Evolutionary conservation across 2,888 invertebrate genomes (phyloP).

Genomic region (Cerceris rybyensis): DNA sequence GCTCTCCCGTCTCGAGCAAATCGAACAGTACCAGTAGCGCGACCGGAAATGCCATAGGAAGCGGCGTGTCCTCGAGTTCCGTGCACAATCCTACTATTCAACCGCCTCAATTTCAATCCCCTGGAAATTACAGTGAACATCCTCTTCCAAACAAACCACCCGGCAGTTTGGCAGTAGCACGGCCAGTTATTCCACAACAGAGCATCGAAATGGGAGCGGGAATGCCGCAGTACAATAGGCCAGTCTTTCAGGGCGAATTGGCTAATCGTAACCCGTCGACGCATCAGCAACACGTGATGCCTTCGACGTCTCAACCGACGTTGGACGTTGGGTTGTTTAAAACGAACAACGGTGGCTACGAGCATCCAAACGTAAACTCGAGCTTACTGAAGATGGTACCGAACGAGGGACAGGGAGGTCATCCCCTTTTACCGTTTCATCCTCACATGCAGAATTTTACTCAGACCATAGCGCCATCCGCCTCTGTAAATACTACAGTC

Average conservation of each 20-base stretch:
- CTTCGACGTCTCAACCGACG: slow-evolving; percentile 73
- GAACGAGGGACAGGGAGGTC: slow-evolving; percentile 72
- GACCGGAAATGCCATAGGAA: slow-evolving; percentile 47
- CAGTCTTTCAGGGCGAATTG: slow-evolving; percentile 74
- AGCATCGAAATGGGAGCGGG: slow-evolving; percentile 67
- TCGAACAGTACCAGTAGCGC: slow-evolving; percentile 81
- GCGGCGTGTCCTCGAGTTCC: slow-evolving; percentile 71
- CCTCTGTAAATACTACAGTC: slow-evolving; percentile 82
- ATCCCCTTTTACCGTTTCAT: slow-evolving; percentile 74
- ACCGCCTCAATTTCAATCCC: slow-evolving; percentile 72
- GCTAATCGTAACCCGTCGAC: slow-evolving; percentile 66
- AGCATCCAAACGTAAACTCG: slow-evolving; percentile 76
- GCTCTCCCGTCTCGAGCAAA: slow-evolving; percentile 89
- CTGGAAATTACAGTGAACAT: slow-evolving; percentile 74
- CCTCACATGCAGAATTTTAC: slow-evolving; percentile 77
- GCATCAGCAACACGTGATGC: slow-evolving; percentile 72
- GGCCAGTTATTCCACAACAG: slow-evolving; percentile 76
- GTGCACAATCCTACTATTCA: slow-evolving; percentile 74
- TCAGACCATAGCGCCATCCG: slow-evolving; percentile 76
- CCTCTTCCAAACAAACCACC: slow-evolving; percentile 74
- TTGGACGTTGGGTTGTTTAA: slow-evolving; percentile 76
- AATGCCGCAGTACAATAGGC: slow-evolving; percentile 74
- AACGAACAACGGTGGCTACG: slow-evolving; percentile 70
- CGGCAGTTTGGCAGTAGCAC: slow-evolving; percentile 77
- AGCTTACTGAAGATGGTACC: slow-evolving; percentile 82